Evolutionary conservation across 2,888 invertebrate species (phyloP).

Genomic region (Drosophila flavopinicola): DNA sequence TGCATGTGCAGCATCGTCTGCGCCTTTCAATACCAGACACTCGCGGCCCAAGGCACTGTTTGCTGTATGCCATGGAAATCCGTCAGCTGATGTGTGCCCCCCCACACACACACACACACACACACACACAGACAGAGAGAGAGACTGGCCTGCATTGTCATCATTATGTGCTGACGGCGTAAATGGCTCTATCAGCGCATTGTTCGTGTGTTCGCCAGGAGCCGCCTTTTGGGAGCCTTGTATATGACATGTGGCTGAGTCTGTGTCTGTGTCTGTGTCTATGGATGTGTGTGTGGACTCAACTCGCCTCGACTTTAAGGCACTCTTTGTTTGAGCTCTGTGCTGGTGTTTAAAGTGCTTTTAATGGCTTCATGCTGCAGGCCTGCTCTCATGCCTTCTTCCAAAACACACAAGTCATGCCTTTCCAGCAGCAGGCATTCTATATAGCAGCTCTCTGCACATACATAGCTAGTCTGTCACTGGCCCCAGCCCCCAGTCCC

Average conservation of each 20-base stretch:
- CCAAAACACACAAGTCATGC: slow-evolving; percentile 63
- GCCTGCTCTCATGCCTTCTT: slow-evolving; percentile 1
- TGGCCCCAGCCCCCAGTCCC: slow-evolving; percentile 12
- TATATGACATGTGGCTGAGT: slow-evolving; percentile 60
- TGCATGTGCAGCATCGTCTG: slow-evolving; percentile 63
- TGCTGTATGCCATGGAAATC: slow-evolving; percentile 74
- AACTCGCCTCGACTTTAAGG: slow-evolving; percentile 56
- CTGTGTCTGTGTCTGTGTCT: too few species aligned
- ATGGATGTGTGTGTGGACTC: slow-evolving; percentile 4
- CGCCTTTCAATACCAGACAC: slow-evolving; percentile 65
- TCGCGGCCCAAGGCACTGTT: slow-evolving; percentile 68
- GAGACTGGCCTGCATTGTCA: slow-evolving; percentile 56
- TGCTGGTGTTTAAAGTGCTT: slow-evolving; percentile 63
- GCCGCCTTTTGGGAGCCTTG: slow-evolving; percentile 42
- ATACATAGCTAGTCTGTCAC: slow-evolving; percentile 58
- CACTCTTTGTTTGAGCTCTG: slow-evolving; percentile 37
- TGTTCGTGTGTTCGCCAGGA: slow-evolving; percentile 41
- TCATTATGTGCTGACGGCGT: slow-evolving; percentile 79
- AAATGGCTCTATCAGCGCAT: slow-evolving; percentile 78
- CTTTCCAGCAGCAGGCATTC: slow-evolving; percentile 11
- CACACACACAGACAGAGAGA: slow-evolving; percentile 1
- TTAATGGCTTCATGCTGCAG: slow-evolving; percentile 70
- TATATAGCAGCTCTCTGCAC: slow-evolving; percentile 18
- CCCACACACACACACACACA: slow-evolving; percentile 9
- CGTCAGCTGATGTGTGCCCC: slow-evolving; percentile 62